Evolutionary conservation across 2,113 vertebrate species (phyloP).

Genomic region (Lasiurus borealis): DNA sequence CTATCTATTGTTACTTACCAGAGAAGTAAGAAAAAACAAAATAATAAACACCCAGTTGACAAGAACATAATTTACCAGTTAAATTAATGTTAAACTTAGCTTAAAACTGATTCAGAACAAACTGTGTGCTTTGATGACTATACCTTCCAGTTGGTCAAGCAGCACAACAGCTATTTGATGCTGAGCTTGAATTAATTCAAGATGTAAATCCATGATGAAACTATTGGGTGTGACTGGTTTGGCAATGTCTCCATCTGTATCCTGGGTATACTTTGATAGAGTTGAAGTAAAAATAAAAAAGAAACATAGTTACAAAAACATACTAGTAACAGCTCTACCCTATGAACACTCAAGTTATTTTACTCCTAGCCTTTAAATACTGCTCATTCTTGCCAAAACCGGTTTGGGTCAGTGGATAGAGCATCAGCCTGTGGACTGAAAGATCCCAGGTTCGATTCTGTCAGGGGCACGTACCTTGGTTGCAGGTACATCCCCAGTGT

Average conservation of each 20-base stretch:
- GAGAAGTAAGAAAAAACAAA: neutral
- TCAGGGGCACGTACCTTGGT: too few species aligned
- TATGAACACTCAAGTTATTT: neutral
- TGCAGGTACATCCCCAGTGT: too few species aligned
- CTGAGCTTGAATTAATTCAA: constrained; percentile 92
- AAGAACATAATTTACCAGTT: constrained; percentile 40
- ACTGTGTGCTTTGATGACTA: constrained; percentile 49
- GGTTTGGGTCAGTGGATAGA: too few species aligned
- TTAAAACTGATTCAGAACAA: constrained; percentile 15
- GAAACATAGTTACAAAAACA: constrained; percentile 69
- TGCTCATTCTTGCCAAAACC: neutral
- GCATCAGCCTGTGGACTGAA: too few species aligned
- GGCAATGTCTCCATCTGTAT: constrained; percentile 48
- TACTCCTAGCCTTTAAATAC: constrained; percentile 3
- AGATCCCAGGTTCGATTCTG: too few species aligned
- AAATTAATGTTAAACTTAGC: constrained; percentile 13
- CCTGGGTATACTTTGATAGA: constrained; percentile 66
- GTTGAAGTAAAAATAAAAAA: constrained; percentile 76
- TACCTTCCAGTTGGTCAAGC: constrained; percentile 89
- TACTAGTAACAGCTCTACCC: neutral
- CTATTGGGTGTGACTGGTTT: constrained; percentile 73
- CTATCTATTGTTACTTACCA: neutral
- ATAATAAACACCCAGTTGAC: neutral
- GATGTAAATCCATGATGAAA: constrained; percentile 91
- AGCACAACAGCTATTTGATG: constrained; percentile 92